Base-by-base conservation (phyloP, 2,113 vertebrate genomes). In the Nycticebus coucang region DNA sequence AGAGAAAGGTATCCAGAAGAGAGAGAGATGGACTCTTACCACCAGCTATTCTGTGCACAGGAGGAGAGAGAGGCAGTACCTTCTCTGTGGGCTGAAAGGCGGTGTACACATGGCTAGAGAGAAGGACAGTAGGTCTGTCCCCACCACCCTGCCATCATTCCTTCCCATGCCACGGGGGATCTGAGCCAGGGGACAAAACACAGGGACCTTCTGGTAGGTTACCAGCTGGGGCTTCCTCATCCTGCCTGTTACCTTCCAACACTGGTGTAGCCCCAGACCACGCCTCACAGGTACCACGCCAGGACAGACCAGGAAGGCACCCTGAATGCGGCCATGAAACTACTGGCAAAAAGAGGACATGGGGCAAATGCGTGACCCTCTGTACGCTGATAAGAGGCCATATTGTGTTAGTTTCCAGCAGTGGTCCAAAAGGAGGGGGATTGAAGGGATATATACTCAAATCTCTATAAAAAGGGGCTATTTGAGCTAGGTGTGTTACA, bases 331-430 rank as follows among this genome's bases (percentile, higher is more conserved):
- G 18, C 55, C 72, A 72, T 22, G 55, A 57, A 37, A 28, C 21
- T 7, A 5, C 33, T 41, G 53, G 24, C 64, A 87, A 21, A 79
- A 88, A 84, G 37, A 66, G 5, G 41, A 30, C 12, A 33, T 30
- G 69, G 15, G 22, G 6, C 33, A 28, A 69, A 77, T 10, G 28
- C 0, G 45, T 21, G 8, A 26, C 0, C 53, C 24, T 57, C 13
- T 17, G 66, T 12, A 11, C 12, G 41, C 66, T 33, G 17, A 3
- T 26, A 8, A 35, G 17, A 66, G 17, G 37, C 35, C 33, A 1
- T 0, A 1, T 33, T 22, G 0, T 13, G 50, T 11, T 60, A 7
- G 18, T 4, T 17, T 68, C n/a, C 0, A 66, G 8, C 4, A 30
- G 37, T 13, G 7, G 87, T 24, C 68, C 78, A 37, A 68, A 66